Percentiles rank a stretch among this genome's conserved stretches.
Evolutionary conservation across 2,888 invertebrate species (phyloP).

Genomic region (Chydorus sphaericus): DNA sequence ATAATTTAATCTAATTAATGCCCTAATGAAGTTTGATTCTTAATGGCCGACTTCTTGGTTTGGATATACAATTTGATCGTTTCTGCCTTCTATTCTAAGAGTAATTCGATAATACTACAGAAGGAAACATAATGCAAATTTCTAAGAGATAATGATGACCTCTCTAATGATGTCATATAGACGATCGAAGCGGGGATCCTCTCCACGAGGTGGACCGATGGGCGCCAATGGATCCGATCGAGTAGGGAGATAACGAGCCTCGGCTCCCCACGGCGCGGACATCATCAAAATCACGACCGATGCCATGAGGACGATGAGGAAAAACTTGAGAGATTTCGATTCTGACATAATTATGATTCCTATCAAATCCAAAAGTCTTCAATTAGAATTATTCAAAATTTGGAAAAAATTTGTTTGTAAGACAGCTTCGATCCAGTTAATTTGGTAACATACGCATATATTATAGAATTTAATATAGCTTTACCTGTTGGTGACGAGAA

Average conservation of each 20-base stretch:
- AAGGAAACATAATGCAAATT: no score
- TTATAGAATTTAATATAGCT: no score
- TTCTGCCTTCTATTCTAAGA: no score
- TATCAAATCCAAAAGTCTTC: not conserved
- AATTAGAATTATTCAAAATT: not conserved
- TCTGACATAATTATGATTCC: not conserved
- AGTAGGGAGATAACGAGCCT: slow-evolving; percentile 29
- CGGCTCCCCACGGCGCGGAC: slow-evolving; percentile 16
- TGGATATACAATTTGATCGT: no score
- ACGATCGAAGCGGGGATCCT: slow-evolving; percentile 13
- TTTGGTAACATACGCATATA: no score
- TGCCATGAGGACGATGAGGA: not conserved
- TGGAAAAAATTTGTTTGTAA: no score
- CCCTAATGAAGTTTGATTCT: no score
- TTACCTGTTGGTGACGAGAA: no score
- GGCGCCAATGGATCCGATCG: slow-evolving; percentile 13
- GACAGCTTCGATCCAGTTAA: no score
- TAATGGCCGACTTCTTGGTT: no score
- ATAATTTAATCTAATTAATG: no score
- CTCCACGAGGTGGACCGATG: slow-evolving; percentile 11
- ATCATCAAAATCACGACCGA: not conserved
- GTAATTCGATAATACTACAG: no score
- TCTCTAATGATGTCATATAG: slow-evolving; percentile 11
- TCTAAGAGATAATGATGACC: not conserved
- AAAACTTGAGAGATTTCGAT: not conserved